Base-by-base conservation (phyloP, 1,140 invertebrate species). In the Odontomachus brunneus region DNA sequence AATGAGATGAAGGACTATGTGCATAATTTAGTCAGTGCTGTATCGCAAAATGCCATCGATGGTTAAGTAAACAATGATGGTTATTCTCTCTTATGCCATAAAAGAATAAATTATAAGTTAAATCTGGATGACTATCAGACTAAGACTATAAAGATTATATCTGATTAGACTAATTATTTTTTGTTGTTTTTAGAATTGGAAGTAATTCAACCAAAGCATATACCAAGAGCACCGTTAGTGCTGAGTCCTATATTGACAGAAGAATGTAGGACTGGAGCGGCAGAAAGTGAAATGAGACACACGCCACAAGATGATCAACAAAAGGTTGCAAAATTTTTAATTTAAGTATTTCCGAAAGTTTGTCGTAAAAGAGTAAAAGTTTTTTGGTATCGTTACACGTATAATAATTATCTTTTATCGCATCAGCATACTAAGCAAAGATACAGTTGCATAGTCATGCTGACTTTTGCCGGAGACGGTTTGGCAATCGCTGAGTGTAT, bases 381-480 rank as follows among this genome's bases (percentile, higher is more conserved):
- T 84, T 24, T 59, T 74, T 17, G 1, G 22, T 24, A 44, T 48
- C 4, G 44, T 22, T 44, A 44, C 19, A 15, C 4, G 38, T 65
- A 4, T 22, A 44, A 22, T 65, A 19, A 44, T 15, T 22, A 22
- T 65, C 33, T n/a, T 49, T 72, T 72, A 19, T 44, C 12, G 38
- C 81, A 3, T 65, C 51, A 11, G 65, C 33, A 83, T 51, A 83
- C 3, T 59, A 65, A 88, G 66, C 62, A 84, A 59, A 29, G 19
- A n/a, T 92, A 91, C 76, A 86, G 83, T 0, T 88, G 90, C 51
- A 88, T 88, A 85, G 89, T 90, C 11, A 90, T 93, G 91, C 71
- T 93, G 63, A 92, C 92, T 44, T 93, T 90, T 78, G 88, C 91
- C 7, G 80, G 89, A 48, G 91, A 93, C 74, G 90, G 90, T 74